Evolutionary conservation across 2,113 vertebrate genomes (phyloP), one percentile per base, ranked within the genome.

Genomic region (Murina feae): DNA sequence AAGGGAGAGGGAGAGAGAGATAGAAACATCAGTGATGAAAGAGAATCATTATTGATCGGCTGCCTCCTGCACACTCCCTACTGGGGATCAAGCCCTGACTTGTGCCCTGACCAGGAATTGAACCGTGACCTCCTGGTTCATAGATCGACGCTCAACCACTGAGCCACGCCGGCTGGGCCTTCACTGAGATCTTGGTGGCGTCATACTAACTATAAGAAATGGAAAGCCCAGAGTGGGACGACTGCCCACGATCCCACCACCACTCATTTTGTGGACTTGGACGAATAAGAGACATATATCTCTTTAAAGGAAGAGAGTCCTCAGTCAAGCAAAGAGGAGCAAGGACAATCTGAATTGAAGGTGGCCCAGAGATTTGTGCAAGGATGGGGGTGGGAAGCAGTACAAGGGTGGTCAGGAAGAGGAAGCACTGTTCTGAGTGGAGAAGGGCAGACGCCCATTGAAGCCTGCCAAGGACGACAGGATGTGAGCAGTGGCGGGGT

Each of bases 391-490:
- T 49, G 28, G 58, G 72, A 37, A 71, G 51, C 32, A 47, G 25
- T 47, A 20, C 60, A 37, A 58, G 53, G 23, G n/a, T 93, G 90
- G 44, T 93, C 85, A 95, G 92, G 78, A 89, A 93, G 80, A 96
- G 87, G 58, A 95, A 94, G 79, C 35, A 2, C 68, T 69, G 66
- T 74, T 14, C 47, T 84, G 37, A 72, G 74, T 20, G 30, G 32
- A 88, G 87, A 91, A 93, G 88, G 88, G 68, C 30, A 10, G 71
- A 81, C 0, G 0, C 71, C 69, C 76, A 81, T 4, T n/a, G 44
- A 44, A 35, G 37, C 60, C 81, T 85, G 95, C 93, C 93, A 93
- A 88, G 39, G 76, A 81, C 28, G 80, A 90, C 95, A 88, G 93
- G 84, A 92, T 92, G 49, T 95, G 81, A 96, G 88, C 90, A 85